Base-by-base conservation (phyloP, 1,140 invertebrate genomes). In the Meteorus sp. region DNA sequence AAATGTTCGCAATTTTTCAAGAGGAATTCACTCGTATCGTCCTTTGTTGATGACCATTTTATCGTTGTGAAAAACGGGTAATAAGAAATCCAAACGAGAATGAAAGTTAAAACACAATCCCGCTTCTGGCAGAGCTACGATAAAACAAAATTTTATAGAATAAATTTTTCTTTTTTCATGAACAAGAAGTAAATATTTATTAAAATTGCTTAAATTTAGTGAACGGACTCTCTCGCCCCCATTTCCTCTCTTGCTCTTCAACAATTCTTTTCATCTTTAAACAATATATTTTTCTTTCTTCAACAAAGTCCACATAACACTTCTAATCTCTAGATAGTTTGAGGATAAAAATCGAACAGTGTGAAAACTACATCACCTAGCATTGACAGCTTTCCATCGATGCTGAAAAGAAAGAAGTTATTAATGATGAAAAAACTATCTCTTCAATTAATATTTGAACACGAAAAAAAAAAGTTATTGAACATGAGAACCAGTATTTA, bases 341-440 rank as follows among this genome's bases (percentile, higher is more conserved):
- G 17, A 39, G 17, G 17, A 37, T 37, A 37, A 9, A 37, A 37
- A 6, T 13, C 5, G 5, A 37, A 37, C 11, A 9, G 17, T 13
- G 5, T 9, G 17, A 37, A 39, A 39, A 39, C 17, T 39, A 0
- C 13, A n/a, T n/a, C n/a, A n/a, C n/a, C n/a, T n/a, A n/a, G n/a
- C n/a, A n/a, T n/a, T n/a, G 27, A 48, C n/a, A 48, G 45, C 27
- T 48, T 27, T 45, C 11, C n/a, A 9, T 29, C n/a, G 3, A 51
- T 29, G 13, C 13, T 51, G 15, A 31, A 9, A 51, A 19, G 64
- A 22, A 60, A 67, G 47, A 52, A 43, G 23, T 17, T 9, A 56
- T 31, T 31, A 19, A 45, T n/a, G 20, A 35, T n/a, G 19, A 27
- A 55, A 55, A 43, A 17, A 27, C n/a, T n/a, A n/a, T n/a, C n/a